Conservation (phyloP, 2,797 vertebrate genomes). For the Hydrophis major region DNA sequence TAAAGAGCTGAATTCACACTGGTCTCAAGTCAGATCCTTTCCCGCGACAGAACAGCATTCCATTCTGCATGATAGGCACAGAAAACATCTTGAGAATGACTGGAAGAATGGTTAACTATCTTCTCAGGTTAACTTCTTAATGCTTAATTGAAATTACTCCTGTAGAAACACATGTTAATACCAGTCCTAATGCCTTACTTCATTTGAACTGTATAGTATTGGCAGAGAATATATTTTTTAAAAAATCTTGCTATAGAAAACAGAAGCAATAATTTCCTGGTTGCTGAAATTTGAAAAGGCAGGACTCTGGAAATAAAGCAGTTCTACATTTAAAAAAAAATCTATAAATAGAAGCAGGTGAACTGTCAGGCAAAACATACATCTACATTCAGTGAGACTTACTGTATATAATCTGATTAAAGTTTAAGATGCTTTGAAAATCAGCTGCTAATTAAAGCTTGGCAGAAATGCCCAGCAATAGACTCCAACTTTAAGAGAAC, state of each 20-base stretch:
- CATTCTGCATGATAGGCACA: neutral
- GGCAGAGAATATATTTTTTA: neutral
- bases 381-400: conserved; percentile 20
- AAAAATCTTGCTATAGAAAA: neutral
- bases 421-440: conserved; percentile 23
- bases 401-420: conserved; percentile 33
- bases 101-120: neutral
- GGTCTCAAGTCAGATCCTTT: no score
- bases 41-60: neutral
- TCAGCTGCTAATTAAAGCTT: conserved; percentile 27
- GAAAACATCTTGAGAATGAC: neutral
- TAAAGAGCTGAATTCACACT: no score
- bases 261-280: neutral
- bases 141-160: no score
- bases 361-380: conserved; percentile 22
- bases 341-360: neutral
- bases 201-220: neutral
- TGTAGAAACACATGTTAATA: neutral
- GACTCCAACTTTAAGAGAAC: conserved; percentile 37
- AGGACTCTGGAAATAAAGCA: neutral
- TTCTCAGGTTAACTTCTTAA: neutral
- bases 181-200: neutral
- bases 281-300: conserved; percentile 1
- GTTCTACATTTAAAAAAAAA: neutral
- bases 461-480: conserved; percentile 38